These are phyloP conservation scores for Papilio polyxenes DNA, from an alignment of 1,140 invertebrate species.

Conservation along the genomic window DNA sequence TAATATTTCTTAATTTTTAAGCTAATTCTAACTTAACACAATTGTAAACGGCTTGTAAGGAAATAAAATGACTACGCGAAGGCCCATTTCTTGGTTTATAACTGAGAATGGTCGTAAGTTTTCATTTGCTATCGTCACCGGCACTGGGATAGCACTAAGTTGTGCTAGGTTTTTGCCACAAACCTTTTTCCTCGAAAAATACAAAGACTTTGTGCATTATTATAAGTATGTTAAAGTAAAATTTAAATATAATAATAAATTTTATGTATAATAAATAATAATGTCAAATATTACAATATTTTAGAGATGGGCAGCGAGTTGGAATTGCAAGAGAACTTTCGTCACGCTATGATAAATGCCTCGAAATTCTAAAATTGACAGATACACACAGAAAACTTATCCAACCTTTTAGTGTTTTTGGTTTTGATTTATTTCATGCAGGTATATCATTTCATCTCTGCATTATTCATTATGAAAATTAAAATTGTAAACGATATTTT, in stretches of 20 bases:
- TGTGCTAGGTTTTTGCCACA: constrained; percentile 63
- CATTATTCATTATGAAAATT: constrained; percentile 23
- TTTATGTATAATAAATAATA: background rate
- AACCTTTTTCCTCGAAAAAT: constrained; percentile 67
- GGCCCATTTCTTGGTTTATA: constrained; percentile 67
- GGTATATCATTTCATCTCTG: constrained; percentile 50
- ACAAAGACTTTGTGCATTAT: constrained; percentile 71
- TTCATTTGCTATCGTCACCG: constrained; percentile 64
- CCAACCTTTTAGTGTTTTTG: constrained; percentile 71
- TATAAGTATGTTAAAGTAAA: constrained; percentile 55
- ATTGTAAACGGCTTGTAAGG: background rate
- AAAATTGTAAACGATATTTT: background rate
- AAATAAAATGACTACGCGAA: constrained; percentile 54
- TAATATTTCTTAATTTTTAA: background rate
- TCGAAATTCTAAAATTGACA: constrained; percentile 62
- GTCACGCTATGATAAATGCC: constrained; percentile 61
- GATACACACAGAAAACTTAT: constrained; percentile 64
- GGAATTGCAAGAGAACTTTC: constrained; percentile 56
- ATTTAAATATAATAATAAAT: no score
- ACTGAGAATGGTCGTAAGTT: constrained; percentile 65
- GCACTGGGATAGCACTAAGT: constrained; percentile 59
- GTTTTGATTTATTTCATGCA: constrained; percentile 76
- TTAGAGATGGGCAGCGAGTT: constrained; percentile 65
- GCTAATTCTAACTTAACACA: background rate
- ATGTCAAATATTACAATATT: constrained; percentile 27